Conservation (phyloP, 2,888 invertebrate genomes). For the Philhelius pedissequus region DNA sequence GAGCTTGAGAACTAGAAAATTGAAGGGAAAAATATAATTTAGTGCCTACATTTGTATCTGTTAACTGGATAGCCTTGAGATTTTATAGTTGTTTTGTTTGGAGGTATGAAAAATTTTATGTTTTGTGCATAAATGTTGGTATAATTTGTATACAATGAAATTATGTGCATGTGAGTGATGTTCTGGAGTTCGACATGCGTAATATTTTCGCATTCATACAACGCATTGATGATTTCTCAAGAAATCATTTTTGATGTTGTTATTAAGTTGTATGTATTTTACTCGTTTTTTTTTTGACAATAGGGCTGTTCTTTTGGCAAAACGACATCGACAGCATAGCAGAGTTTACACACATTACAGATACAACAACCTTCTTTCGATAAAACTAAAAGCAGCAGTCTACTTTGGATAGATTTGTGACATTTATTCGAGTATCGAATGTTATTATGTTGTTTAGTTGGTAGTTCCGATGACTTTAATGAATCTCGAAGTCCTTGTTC, state of each 20-base stretch:
- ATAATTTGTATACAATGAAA: slow-evolving; percentile 14
- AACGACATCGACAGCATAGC: too few relatives aligned
- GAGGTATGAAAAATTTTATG: background rate
- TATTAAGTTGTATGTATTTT: background rate
- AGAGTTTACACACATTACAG: too few relatives aligned
- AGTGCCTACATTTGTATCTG: slow-evolving; percentile 62
- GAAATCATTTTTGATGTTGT: slow-evolving; percentile 17
- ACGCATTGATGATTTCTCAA: slow-evolving; percentile 57
- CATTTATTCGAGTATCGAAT: too few relatives aligned
- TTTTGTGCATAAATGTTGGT: background rate
- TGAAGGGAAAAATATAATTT: slow-evolving; percentile 18
- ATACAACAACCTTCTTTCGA: too few relatives aligned
- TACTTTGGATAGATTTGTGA: too few relatives aligned
- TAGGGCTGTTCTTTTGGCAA: too few relatives aligned
- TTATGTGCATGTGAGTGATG: slow-evolving; percentile 58
- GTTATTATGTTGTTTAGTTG: too few relatives aligned
- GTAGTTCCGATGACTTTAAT: too few relatives aligned
- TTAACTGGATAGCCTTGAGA: slow-evolving; percentile 60
- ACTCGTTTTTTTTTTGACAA: background rate
- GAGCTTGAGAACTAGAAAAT: background rate
- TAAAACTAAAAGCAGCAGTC: too few relatives aligned
- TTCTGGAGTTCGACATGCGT: slow-evolving; percentile 60
- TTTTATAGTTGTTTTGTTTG: slow-evolving; percentile 10
- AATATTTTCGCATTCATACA: slow-evolving; percentile 49
- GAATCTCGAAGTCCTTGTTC: too few relatives aligned